Evolutionary conservation across 1,140 invertebrate genomes (phyloP).

Genomic region (Anastatus disparis): DNA sequence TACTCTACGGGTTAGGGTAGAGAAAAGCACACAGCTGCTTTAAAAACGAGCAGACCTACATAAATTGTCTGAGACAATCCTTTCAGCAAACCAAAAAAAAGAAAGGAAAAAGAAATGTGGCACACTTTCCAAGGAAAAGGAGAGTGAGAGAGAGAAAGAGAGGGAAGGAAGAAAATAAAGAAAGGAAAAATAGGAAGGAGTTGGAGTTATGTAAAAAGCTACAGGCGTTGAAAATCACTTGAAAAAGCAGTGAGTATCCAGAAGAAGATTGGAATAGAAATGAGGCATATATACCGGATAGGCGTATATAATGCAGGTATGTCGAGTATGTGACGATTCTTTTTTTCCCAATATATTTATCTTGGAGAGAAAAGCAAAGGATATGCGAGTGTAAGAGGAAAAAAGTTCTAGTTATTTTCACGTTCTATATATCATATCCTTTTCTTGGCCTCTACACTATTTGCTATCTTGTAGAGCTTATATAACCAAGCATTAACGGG

Average conservation of each 20-base stretch:
- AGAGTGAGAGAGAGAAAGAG: background rate
- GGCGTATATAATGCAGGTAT: slow-evolving; percentile 27
- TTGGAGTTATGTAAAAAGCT: background rate
- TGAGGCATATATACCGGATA: slow-evolving; percentile 6
- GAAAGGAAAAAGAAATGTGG: background rate
- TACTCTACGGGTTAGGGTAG: too few species aligned
- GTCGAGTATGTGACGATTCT: background rate
- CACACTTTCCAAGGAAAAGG: too few species aligned
- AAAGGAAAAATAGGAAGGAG: too few species aligned
- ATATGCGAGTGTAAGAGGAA: background rate
- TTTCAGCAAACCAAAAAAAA: too few species aligned
- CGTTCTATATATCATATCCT: background rate
- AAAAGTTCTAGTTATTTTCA: slow-evolving; percentile 7
- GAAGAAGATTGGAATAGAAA: slow-evolving; percentile 16
- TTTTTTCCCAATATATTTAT: background rate
- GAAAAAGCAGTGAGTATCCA: background rate
- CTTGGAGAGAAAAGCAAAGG: background rate
- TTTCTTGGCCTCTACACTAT: background rate
- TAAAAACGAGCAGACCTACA: background rate
- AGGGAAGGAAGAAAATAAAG: background rate
- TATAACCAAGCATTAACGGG: background rate
- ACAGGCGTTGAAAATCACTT: background rate
- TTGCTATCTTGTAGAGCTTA: background rate
- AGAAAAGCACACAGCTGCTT: too few species aligned
- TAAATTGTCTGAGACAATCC: too few species aligned